A percentile compares a stretch with the other conserved stretches of the same genome.
These are phyloP conservation scores for Nemapogon koenigi DNA, from an alignment of 2,888 invertebrate genomes.

Conservation along the genomic window DNA sequence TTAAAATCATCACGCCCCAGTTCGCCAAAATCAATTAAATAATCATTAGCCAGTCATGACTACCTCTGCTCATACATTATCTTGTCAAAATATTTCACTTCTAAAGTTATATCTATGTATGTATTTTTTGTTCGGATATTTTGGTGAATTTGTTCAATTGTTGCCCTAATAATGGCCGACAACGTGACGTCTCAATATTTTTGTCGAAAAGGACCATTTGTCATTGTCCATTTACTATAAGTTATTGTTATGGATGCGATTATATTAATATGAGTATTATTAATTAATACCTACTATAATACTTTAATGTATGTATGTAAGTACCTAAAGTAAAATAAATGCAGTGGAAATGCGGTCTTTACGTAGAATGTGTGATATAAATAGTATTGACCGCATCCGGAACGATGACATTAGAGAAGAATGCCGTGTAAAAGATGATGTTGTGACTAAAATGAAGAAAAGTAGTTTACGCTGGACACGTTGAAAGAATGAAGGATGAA, in stretches of 20 bases:
- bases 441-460: too few species aligned
- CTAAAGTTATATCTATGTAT: constrained; percentile 21
- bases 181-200: constrained; percentile 55
- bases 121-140: constrained; percentile 35
- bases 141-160: constrained; percentile 53
- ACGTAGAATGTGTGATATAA: too few species aligned
- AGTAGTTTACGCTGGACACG: too few species aligned
- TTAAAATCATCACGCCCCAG: not conserved
- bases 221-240: constrained; percentile 60
- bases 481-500: too few species aligned
- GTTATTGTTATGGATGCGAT: constrained; percentile 36
- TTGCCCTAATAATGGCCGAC: constrained; percentile 32
- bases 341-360: too few species aligned
- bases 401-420: too few species aligned
- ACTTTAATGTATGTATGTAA: too few species aligned
- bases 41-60: constrained; percentile 21
- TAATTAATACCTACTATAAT: too few species aligned
- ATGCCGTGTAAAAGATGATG: too few species aligned
- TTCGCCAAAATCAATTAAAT: constrained; percentile 4
- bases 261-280: not conserved
- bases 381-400: too few species aligned
- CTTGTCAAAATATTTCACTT: constrained; percentile 61
- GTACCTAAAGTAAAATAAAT: too few species aligned
- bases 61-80: constrained; percentile 52
- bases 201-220: constrained; percentile 43